Evolutionary conservation across 2,797 vertebrate genomes (phyloP).

Genomic region (Eptatretus atami): DNA sequence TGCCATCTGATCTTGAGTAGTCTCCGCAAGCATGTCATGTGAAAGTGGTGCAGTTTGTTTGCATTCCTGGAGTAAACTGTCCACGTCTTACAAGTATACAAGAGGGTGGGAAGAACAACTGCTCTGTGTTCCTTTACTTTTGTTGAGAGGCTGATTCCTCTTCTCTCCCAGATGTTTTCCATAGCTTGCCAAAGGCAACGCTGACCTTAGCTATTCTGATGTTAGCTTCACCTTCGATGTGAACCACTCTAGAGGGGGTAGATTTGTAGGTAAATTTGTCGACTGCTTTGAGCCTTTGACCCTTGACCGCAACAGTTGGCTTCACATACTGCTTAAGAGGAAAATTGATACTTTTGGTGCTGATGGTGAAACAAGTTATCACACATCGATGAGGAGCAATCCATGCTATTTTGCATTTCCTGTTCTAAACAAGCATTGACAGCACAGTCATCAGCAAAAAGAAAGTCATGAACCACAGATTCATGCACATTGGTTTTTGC

Average conservation of each 20-base stretch:
- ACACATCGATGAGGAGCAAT: neutral
- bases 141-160: neutral
- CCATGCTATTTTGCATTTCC: neutral
- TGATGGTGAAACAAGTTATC: constrained; percentile 1
- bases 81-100: neutral
- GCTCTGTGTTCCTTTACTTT: neutral
- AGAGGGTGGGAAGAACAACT: neutral
- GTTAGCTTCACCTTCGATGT: neutral
- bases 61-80: neutral
- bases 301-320: neutral
- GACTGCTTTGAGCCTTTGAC: neutral
- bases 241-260: neutral
- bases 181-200: neutral
- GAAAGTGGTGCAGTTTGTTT: neutral
- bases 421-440: neutral
- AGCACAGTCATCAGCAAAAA: neutral
- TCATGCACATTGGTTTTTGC: constrained; percentile 1
- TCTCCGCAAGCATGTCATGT: neutral
- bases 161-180: neutral
- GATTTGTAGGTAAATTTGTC: neutral
- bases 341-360: neutral
- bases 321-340: neutral
- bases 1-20: neutral
- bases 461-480: too few relatives aligned
- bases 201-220: neutral